phyloP scores from a whole-genome alignment of 2,113 vertebrate genomes.

The Addax nasomaculatus region DNA sequence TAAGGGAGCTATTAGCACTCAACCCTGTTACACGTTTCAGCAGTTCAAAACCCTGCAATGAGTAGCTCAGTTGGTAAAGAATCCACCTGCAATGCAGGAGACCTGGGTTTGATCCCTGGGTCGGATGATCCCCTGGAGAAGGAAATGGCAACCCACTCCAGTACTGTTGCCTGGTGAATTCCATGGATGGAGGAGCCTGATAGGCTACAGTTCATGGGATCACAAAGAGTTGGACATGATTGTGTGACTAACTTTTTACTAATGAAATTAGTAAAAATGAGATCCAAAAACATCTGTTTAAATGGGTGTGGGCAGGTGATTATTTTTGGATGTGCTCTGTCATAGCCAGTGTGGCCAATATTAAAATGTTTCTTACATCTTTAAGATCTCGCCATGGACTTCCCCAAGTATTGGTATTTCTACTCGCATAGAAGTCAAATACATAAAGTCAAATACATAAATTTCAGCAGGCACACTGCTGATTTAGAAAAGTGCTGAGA shows the following conservation, averaged over 20 bases:
- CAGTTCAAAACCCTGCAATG: neutral
- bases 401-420: neutral
- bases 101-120: no score
- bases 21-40: neutral
- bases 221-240: no score
- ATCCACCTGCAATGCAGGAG: no score
- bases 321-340: neutral
- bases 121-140: no score
- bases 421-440: neutral
- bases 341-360: neutral
- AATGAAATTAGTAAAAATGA: neutral
- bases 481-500: neutral
- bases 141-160: no score
- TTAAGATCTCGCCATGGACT: neutral
- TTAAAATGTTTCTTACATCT: neutral
- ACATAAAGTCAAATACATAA: neutral
- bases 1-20: conserved; percentile 1
- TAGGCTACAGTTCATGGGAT: no score
- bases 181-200: no score
- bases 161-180: no score
- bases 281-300: neutral
- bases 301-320: neutral
- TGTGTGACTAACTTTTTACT: no score
- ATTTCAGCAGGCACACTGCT: neutral
- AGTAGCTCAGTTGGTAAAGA: no score